These are phyloP conservation scores for Beaufortia kweichowensis DNA, from an alignment of 2,113 vertebrate species.

Conservation along the genomic window DNA sequence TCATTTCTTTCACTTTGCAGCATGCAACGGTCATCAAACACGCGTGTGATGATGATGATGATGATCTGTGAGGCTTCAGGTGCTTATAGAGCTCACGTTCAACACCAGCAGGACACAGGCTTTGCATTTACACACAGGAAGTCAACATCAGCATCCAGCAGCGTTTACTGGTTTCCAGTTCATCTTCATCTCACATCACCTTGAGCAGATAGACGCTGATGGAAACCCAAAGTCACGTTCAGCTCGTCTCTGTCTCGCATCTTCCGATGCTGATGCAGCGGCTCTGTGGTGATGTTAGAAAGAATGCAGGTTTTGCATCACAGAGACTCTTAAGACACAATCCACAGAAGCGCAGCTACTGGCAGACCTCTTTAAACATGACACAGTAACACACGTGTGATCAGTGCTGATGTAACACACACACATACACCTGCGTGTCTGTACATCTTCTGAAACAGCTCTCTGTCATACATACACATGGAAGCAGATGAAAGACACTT, in stretches of 20 bases:
- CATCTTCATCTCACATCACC: too few species aligned
- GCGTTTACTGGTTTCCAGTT: too few species aligned
- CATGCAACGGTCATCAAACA: slow-evolving; percentile 20
- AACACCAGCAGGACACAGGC: background rate
- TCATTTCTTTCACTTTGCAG: background rate
- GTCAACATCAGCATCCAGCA: background rate
- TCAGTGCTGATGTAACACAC: background rate
- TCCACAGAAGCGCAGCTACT: slow-evolving; percentile 17
- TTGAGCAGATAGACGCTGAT: too few species aligned
- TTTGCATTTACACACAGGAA: too few species aligned
- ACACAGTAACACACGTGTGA: slow-evolving; percentile 7
- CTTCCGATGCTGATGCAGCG: background rate
- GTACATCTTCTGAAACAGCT: too few species aligned
- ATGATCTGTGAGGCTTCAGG: background rate
- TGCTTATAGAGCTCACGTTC: background rate
- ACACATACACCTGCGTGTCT: too few species aligned
- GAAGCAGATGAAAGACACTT: background rate
- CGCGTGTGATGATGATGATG: background rate
- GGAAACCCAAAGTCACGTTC: too few species aligned
- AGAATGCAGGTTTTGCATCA: too few species aligned
- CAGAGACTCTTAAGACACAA: background rate
- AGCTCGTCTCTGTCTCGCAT: background rate
- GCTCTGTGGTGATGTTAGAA: background rate
- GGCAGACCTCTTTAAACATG: background rate
- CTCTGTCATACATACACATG: too few species aligned